Percentiles rank a stretch among this genome's conserved stretches.
Conservation (phyloP, 2,113 vertebrate species). For the Tragelaphus buxtoni region DNA sequence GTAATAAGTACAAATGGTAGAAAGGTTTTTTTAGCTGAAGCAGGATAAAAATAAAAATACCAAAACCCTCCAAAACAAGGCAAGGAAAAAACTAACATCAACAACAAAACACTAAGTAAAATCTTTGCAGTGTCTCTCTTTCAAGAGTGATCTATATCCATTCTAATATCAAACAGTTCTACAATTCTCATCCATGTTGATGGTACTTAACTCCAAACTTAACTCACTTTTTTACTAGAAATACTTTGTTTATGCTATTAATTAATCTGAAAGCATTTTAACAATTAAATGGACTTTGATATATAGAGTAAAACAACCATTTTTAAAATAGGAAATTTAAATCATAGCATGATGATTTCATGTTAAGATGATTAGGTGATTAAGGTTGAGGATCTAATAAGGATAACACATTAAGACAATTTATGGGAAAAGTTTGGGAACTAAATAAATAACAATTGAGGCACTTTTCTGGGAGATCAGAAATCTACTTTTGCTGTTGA, state of each 20-base stretch:
- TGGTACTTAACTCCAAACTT: not conserved
- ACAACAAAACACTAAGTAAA: not conserved
- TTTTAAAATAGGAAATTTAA: not conserved
- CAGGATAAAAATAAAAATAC: not conserved
- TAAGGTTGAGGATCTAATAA: not conserved
- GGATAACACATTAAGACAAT: not conserved
- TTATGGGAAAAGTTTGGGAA: not conserved
- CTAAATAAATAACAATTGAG: not conserved
- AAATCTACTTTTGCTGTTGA: not conserved
- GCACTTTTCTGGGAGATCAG: not conserved
- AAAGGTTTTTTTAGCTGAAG: not conserved
- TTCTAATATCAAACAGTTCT: not conserved
- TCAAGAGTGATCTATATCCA: not conserved
- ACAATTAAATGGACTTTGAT: not conserved
- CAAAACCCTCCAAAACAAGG: not conserved
- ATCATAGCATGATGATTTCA: not conserved
- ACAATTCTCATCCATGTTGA: not conserved
- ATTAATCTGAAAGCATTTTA: not conserved
- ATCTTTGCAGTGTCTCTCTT: not conserved
- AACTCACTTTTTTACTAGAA: not conserved
- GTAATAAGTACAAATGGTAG: conserved; percentile 10
- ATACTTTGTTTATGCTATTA: not conserved
- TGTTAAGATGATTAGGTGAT: not conserved
- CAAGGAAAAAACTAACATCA: not conserved
- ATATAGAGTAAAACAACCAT: not conserved